Evolutionary conservation across 2,888 invertebrate genomes (phyloP).

Genomic region (Limenitis arthemis): DNA sequence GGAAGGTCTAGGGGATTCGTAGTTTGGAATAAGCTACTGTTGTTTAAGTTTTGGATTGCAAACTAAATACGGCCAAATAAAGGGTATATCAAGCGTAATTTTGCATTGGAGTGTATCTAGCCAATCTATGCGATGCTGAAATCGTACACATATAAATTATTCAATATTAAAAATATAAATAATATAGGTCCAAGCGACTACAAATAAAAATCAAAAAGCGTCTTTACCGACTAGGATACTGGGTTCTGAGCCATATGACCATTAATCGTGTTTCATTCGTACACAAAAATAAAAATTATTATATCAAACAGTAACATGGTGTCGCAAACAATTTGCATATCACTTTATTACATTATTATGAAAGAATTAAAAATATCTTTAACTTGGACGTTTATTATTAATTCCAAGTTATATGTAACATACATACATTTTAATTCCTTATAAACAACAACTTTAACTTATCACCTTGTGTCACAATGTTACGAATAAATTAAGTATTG

Average conservation of each 20-base stretch:
- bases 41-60: constrained; percentile 38
- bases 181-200: constrained; percentile 51
- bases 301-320: constrained; percentile 5
- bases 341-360: constrained; percentile 7
- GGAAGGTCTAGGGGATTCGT: constrained; percentile 59
- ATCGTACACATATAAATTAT: constrained; percentile 54
- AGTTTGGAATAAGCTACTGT: constrained; percentile 47
- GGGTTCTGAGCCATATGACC: constrained; percentile 34
- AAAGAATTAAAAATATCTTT: constrained; percentile 8
- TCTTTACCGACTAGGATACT: constrained; percentile 35
- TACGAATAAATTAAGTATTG: too few species aligned
- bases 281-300: constrained; percentile 14
- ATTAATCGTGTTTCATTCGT: constrained; percentile 22
- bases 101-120: constrained; percentile 50
- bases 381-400: too few species aligned
- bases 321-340: constrained; percentile 3
- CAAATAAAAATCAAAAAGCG: constrained; percentile 54
- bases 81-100: constrained; percentile 49
- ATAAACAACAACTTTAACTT: too few species aligned
- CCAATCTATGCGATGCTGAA: constrained; percentile 54
- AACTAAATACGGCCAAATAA: constrained; percentile 51
- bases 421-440: too few species aligned
- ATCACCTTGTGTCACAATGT: too few species aligned
- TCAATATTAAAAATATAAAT: constrained; percentile 42
- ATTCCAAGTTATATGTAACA: too few species aligned